phyloP scores from a whole-genome alignment of 2,113 vertebrate genomes.

The Percina caprodes region DNA sequence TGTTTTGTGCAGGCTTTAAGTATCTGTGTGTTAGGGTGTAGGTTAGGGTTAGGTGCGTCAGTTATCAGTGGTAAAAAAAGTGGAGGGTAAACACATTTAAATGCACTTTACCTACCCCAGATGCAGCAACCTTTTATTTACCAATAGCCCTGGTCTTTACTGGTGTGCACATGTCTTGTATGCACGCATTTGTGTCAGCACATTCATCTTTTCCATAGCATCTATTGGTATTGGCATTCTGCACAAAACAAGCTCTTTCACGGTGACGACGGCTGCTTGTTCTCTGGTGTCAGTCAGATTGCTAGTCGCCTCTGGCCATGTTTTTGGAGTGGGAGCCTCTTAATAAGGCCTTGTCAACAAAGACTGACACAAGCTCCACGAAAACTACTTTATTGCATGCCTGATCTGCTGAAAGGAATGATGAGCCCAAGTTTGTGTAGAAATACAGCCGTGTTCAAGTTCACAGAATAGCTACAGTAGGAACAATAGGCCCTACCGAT shows the following conservation, averaged over 20 bases:
- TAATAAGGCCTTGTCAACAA: constrained; percentile 79
- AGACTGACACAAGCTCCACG: constrained; percentile 44
- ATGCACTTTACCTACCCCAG: constrained; percentile 41
- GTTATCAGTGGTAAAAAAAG: constrained; percentile 27
- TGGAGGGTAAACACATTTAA: constrained; percentile 40
- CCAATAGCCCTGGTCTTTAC: constrained; percentile 4
- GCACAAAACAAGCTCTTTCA: constrained; percentile 40
- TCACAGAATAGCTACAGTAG: background rate
- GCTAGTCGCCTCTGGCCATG: constrained; percentile 66
- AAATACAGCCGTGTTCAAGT: constrained; percentile 2
- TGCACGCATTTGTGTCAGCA: constrained; percentile 37
- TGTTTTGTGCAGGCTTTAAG: constrained; percentile 30
- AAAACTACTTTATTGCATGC: constrained; percentile 59
- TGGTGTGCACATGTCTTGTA: constrained; percentile 1
- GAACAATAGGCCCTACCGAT: background rate
- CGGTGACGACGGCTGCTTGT: constrained; percentile 23
- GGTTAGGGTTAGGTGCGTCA: background rate
- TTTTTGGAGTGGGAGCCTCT: constrained; percentile 59
- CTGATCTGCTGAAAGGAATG: constrained; percentile 31
- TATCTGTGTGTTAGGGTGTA: background rate
- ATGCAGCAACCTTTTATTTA: constrained; percentile 48
- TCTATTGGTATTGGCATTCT: constrained; percentile 50
- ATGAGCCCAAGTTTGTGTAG: background rate
- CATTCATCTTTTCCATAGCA: constrained; percentile 26
- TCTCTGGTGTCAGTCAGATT: constrained; percentile 39